These are phyloP conservation scores for Mormoops blainvillei DNA, from an alignment of 2,113 vertebrate species.

Conservation along the genomic window DNA sequence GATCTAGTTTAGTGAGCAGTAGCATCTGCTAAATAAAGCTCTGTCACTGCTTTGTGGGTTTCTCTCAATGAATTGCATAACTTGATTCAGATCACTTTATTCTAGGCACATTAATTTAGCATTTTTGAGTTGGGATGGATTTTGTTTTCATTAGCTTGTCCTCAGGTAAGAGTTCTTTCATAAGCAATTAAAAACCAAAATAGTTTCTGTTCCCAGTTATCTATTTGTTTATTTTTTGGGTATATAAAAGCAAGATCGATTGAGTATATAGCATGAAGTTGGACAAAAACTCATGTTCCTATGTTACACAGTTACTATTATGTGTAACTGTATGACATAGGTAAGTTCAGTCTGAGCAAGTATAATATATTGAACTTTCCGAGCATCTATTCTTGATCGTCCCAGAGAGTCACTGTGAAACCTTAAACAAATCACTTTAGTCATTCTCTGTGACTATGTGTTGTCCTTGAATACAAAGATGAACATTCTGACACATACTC, in stretches of 20 bases:
- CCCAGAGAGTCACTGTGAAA: constrained; percentile 13
- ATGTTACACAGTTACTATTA: too few species aligned
- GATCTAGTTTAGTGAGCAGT: not conserved
- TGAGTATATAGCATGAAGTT: not conserved
- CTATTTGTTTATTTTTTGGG: not conserved
- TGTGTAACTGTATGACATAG: not conserved
- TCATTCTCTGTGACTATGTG: constrained; percentile 21
- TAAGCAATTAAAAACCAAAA: not conserved
- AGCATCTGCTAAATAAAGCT: not conserved
- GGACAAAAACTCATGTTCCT: not conserved
- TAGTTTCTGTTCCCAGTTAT: not conserved
- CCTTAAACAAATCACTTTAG: constrained; percentile 30
- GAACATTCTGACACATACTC: constrained; percentile 15
- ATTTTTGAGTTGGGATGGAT: constrained; percentile 34
- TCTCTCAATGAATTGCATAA: constrained; percentile 16
- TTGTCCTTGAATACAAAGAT: constrained; percentile 42
- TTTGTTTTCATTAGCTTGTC: constrained; percentile 30
- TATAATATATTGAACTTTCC: constrained; percentile 19
- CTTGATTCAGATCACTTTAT: constrained; percentile 28
- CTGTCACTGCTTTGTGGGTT: not conserved
- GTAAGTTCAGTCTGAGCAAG: not conserved
- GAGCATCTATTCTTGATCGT: constrained; percentile 28
- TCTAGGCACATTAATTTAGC: constrained; percentile 23
- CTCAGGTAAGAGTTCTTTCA: not conserved
- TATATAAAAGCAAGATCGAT: constrained; percentile 15